These are phyloP conservation scores for Actinia tenebrosa DNA, from an alignment of 64 coral and sea anemone genomes.

Conservation along the genomic window DNA sequence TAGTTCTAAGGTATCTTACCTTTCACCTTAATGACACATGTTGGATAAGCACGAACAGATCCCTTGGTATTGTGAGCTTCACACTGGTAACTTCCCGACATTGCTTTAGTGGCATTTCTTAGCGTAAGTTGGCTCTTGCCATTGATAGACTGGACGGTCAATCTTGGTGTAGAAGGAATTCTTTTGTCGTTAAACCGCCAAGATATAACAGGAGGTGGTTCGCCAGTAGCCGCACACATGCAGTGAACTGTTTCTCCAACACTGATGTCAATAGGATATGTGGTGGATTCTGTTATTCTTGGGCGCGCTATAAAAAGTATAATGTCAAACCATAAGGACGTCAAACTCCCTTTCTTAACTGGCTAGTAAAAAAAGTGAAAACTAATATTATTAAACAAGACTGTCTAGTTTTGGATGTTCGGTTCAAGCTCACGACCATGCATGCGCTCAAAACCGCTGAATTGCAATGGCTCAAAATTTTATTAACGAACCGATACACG, in stretches of 20 bases:
- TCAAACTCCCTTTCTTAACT: not conserved
- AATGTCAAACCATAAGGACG: not conserved
- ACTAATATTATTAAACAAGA: no score
- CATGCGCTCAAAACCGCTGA: no score
- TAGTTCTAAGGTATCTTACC: not conserved
- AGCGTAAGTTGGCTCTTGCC: slow-evolving; percentile 7
- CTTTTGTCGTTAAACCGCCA: not conserved
- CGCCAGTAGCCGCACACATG: not conserved
- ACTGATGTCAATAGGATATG: not conserved
- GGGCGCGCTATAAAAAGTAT: not conserved
- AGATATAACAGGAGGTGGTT: not conserved
- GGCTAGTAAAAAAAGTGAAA: no score
- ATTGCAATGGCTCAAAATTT: no score
- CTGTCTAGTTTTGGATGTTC: no score
- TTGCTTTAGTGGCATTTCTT: not conserved
- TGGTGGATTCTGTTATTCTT: slow-evolving; percentile 1
- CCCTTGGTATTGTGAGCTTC: slow-evolving; percentile 12
- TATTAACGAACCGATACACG: no score
- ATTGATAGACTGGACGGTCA: slow-evolving; percentile 5
- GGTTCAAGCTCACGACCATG: no score
- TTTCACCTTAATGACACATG: not conserved
- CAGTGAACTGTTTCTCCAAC: not conserved
- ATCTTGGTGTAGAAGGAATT: not conserved
- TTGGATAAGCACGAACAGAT: not conserved
- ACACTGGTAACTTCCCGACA: slow-evolving; percentile 13